Percentiles rank a stretch among this genome's conserved stretches.
Conservation (phyloP, 2,797 vertebrate species). For the Takifugu ocellatus region DNA sequence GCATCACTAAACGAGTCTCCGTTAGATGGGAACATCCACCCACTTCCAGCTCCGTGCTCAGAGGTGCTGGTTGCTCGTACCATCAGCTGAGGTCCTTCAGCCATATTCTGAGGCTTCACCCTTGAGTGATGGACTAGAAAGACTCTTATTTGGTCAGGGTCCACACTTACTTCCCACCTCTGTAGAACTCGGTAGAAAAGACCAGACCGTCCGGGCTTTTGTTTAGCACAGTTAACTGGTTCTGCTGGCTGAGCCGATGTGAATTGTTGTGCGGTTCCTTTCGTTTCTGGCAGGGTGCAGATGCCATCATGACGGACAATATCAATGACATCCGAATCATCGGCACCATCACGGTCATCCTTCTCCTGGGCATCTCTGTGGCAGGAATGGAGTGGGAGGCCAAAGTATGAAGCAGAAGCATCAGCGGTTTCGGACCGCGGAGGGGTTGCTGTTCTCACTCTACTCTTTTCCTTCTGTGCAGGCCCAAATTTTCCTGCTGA, state of each 20-base stretch:
- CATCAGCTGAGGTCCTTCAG: no score
- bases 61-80: no score
- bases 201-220: no score
- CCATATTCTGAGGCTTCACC: no score
- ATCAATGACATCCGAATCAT: conserved; percentile 92
- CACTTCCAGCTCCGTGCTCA: no score
- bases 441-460: background rate
- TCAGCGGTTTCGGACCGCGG: background rate
- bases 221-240: background rate
- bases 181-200: no score
- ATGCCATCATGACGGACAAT: conserved; percentile 83
- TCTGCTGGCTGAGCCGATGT: background rate
- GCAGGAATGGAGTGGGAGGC: conserved; percentile 99
- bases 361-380: conserved; percentile 92
- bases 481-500: conserved; percentile 94
- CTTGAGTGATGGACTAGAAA: no score
- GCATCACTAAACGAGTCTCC: no score
- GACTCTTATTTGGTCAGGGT: no score
- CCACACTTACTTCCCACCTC: no score
- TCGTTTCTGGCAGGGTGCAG: conserved; percentile 66
- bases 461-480: conserved; percentile 47
- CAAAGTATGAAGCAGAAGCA: conserved; percentile 77
- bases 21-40: no score
- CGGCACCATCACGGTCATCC: conserved; percentile 90
- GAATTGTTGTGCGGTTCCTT: background rate